Evolutionary conservation across 2,888 invertebrate genomes (phyloP), one percentile per base, ranked within the genome.

Genomic region (Hypomecis punctinalis): DNA sequence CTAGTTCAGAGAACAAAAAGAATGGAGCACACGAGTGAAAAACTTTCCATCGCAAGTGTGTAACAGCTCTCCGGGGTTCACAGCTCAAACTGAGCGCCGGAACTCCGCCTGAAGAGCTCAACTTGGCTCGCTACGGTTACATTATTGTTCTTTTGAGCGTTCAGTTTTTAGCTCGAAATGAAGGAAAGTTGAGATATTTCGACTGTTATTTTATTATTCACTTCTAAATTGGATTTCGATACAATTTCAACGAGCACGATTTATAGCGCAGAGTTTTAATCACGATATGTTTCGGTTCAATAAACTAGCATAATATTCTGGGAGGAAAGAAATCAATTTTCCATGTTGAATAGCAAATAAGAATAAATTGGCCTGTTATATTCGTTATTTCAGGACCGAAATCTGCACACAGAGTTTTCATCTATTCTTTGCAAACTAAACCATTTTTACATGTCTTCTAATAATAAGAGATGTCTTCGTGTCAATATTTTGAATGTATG

Each of bases 21-120:
- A 40, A 51, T 5, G n/a, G 33, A 40, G 42, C 33, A 8, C 43
- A 43, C 11, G 5, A 11, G 43, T 43, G 54, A 36, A 13, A 33
- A 45, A 45, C 36, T 43, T 54, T 39, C 23, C 45, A 45, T 9
- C 36, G 42, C 51, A 62, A 45, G 43, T 45, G 37, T 55, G 53
- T 46, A 52, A 35, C n/a, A 45, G 37, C 57, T 23, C 13, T 52
- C 7, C 43, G 39, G 58, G 63, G 47, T 58, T 48, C 63, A 64
- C 23, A 63, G 55, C 51, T 51, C 64, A 55, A 54, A 42, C 58
- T 45, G n/a, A 35, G 46, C 36, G 42, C 23, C 35, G 40, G 11
- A 52, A 58, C 46, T 43, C 42, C 1, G 46, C 37, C 42, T n/a
- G 49, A 36, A 23, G 46, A n/a, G 35, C n/a, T 10, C 7, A 47